phyloP scores from a whole-genome alignment of 2,888 invertebrate species.

The Dysmachus trigonus region DNA sequence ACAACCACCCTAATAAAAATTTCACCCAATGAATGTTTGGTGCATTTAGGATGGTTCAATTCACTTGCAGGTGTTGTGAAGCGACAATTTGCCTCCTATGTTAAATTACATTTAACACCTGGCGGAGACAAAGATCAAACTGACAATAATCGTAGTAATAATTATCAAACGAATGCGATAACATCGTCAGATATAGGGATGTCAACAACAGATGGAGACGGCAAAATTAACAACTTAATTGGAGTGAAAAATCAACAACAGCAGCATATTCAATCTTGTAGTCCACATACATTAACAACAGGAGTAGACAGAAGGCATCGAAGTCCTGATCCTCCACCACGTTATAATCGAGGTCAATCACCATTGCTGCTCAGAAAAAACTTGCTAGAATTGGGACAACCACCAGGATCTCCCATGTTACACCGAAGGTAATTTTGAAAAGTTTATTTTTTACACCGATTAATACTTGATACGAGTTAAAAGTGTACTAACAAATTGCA shows the following conservation, averaged over 20 bases:
- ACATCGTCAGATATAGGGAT: conserved; percentile 17
- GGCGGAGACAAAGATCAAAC: conserved; percentile 57
- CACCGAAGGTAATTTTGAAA: conserved; percentile 66
- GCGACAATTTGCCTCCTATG: conserved; percentile 84
- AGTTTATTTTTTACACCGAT: not conserved
- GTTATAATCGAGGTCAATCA: conserved; percentile 64
- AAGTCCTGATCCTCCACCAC: conserved; percentile 71
- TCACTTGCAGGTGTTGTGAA: conserved; percentile 76
- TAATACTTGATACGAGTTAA: no score
- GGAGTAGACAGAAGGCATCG: conserved; percentile 64
- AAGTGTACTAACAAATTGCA: no score
- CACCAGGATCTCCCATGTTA: conserved; percentile 67
- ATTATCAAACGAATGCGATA: conserved; percentile 47
- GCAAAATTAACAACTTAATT: not conserved
- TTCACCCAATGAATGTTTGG: conserved; percentile 37
- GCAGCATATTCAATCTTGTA: conserved; percentile 29
- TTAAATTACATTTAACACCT: conserved; percentile 77
- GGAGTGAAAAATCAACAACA: conserved; percentile 30
- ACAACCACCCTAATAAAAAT: conserved; percentile 21
- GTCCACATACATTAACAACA: conserved; percentile 13
- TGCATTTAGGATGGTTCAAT: conserved; percentile 70
- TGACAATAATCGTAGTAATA: conserved; percentile 47
- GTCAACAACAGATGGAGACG: not conserved
- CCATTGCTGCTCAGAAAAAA: conserved; percentile 71
- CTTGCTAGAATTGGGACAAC: conserved; percentile 67